Evolutionary conservation across 1,140 invertebrate species (phyloP).

Genomic region (Leptoteleia sp.): DNA sequence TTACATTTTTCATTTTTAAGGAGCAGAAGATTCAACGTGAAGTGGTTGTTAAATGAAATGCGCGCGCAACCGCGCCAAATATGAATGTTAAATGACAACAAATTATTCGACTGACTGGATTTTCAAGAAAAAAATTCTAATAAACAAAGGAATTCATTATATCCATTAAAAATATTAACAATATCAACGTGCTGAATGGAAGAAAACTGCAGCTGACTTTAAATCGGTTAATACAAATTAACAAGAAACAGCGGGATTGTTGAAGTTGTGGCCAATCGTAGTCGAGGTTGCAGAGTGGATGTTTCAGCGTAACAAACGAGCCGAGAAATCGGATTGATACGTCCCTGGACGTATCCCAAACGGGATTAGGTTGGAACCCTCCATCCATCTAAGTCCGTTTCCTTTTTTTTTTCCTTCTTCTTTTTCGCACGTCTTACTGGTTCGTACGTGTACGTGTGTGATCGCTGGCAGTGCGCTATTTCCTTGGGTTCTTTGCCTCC

Average conservation of each 20-base stretch:
- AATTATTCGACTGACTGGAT: too few relatives aligned
- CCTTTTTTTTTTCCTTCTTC: conserved; percentile 23
- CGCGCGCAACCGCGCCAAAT: too few relatives aligned
- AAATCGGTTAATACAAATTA: too few relatives aligned
- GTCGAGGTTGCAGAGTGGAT: conserved; percentile 15
- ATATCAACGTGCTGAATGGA: too few relatives aligned
- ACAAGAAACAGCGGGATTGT: not conserved
- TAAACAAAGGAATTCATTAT: too few relatives aligned
- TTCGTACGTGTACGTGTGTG: conserved; percentile 4
- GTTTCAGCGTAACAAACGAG: conserved; percentile 69
- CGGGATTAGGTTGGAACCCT: conserved; percentile 70
- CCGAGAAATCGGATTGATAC: conserved; percentile 77
- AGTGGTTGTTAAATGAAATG: too few relatives aligned
- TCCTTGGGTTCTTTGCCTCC: conserved; percentile 42
- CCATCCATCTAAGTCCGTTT: conserved; percentile 61
- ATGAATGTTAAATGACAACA: too few relatives aligned
- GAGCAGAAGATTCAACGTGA: too few relatives aligned
- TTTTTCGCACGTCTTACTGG: conserved; percentile 18
- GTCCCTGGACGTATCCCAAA: conserved; percentile 70
- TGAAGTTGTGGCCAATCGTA: conserved; percentile 22
- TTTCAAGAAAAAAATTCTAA: too few relatives aligned
- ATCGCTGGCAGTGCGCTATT: not conserved
- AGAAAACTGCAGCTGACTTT: too few relatives aligned
- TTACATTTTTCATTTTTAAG: too few relatives aligned
- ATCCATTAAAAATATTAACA: too few relatives aligned